Evolutionary conservation across 2,888 invertebrate species (phyloP), one percentile per base, ranked within the genome.

Genomic region (Maniola hyperantus): DNA sequence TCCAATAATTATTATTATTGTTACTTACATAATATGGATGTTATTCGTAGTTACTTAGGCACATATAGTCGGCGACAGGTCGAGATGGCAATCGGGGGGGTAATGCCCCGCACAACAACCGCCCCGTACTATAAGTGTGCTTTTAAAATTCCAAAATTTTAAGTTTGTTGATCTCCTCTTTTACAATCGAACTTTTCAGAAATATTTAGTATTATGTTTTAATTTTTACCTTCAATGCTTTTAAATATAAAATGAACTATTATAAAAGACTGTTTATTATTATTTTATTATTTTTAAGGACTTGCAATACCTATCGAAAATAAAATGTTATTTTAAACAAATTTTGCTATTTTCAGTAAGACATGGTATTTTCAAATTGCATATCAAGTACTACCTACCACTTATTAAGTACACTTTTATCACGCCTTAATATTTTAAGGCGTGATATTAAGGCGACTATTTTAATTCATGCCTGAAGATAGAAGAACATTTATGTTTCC

Each of bases 221-320:
- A 5, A 5, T 36, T 36, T 42, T 57, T 57, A 42, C 18, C 11
- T 13, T 18, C 20, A 39, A 11, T 55, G 11, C 18, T 55, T 39
- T 55, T 39, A 26, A 26, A 26, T 18, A 39, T 42, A 42, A 20
- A 20, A 42, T 42, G 57, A 42, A 57, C 57, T 57, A 57, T 57
- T 11, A 26, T 42, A 39, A 42, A 57, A 57, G 57, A 57, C 57
- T 57, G 57, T 57, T 20, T 36, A 51, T 20, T 18, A 20, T 18
- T 55, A 39, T 39, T 42, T 42, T n/a, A n/a, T n/a, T n/a, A 36
- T 36, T 36, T 54, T 54, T 54, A 54, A 54, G 54, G 1, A 34
- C 2, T 13, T 51, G 5, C 0, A 13, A 15, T 36, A n/a, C n/a
- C n/a, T n/a, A 54, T 54, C 54, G 10, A 54, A 15, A 8, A 5